Percentiles rank a stretch among this genome's conserved stretches.
These are phyloP conservation scores for Philopedon plagiatum DNA, from an alignment of 2,888 invertebrate species.

Conservation along the genomic window DNA sequence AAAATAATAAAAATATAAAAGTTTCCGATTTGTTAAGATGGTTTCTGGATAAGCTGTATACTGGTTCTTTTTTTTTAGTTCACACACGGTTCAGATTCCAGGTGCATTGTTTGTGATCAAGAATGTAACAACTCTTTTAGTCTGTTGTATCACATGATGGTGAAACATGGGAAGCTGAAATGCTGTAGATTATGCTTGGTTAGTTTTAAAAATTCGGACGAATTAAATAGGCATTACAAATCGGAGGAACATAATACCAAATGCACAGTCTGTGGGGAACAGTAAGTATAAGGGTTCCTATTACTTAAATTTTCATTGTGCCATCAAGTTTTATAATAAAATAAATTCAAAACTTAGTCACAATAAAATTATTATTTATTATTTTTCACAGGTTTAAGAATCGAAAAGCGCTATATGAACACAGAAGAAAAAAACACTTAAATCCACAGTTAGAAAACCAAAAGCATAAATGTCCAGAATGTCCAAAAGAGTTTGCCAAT, in stretches of 20 bases:
- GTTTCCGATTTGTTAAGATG: no score
- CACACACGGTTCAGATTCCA: slow-evolving; percentile 17
- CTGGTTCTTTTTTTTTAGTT: slow-evolving; percentile 18
- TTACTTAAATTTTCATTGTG: background rate
- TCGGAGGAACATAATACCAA: slow-evolving; percentile 47
- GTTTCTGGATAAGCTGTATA: no score
- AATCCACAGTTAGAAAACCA: slow-evolving; percentile 41
- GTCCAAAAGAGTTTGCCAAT: slow-evolving; percentile 46
- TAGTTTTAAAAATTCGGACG: slow-evolving; percentile 39
- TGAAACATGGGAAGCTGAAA: slow-evolving; percentile 45
- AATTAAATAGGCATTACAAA: slow-evolving; percentile 44
- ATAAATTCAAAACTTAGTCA: no score
- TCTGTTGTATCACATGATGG: slow-evolving; percentile 46
- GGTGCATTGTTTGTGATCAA: slow-evolving; percentile 38
- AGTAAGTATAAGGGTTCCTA: slow-evolving; percentile 41
- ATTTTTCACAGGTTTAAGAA: slow-evolving; percentile 42
- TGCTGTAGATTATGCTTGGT: slow-evolving; percentile 46
- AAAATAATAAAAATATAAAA: no score
- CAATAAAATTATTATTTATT: no score
- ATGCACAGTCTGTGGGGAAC: slow-evolving; percentile 43
- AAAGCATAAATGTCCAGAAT: slow-evolving; percentile 47
- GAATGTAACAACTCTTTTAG: slow-evolving; percentile 28
- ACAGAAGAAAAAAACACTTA: slow-evolving; percentile 45
- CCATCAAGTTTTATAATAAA: no score
- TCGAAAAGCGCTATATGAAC: slow-evolving; percentile 42